Conservation (phyloP, 2,888 invertebrate genomes). For the Antitype chi region DNA sequence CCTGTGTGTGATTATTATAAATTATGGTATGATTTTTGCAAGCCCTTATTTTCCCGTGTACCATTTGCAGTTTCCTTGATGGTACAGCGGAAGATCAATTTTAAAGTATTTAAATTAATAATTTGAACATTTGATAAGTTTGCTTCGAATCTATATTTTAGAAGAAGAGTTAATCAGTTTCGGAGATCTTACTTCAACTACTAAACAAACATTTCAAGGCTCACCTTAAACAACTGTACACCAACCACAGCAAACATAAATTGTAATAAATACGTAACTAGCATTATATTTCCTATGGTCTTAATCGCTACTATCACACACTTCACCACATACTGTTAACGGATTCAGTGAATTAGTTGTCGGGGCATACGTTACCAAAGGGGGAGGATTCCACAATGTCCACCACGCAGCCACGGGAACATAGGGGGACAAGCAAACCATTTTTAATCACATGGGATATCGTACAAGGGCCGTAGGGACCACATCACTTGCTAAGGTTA, state of each 20-base stretch:
- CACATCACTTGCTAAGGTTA: slow-evolving; percentile 72
- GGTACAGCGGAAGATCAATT: no score
- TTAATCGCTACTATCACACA: slow-evolving; percentile 99
- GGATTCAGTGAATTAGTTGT: slow-evolving; percentile 81
- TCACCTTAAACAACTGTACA: slow-evolving; percentile 99
- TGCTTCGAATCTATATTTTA: background rate
- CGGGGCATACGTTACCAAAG: slow-evolving; percentile 85
- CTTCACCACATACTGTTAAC: slow-evolving; percentile 98
- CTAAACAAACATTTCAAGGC: slow-evolving; percentile 66
- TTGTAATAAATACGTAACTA: slow-evolving; percentile 99
- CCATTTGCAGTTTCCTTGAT: no score
- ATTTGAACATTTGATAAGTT: background rate
- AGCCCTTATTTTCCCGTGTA: no score
- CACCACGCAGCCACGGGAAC: slow-evolving; percentile 85
- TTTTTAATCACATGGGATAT: slow-evolving; percentile 81
- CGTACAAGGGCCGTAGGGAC: slow-evolving; percentile 66
- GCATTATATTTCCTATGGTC: slow-evolving; percentile 99
- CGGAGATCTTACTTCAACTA: slow-evolving; percentile 45
- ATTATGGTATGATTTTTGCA: background rate
- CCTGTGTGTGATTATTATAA: no score
- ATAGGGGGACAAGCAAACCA: slow-evolving; percentile 89
- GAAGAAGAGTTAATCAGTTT: slow-evolving; percentile 19
- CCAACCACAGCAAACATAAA: slow-evolving; percentile 99
- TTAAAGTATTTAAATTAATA: no score
- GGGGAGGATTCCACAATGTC: slow-evolving; percentile 79